Base-by-base conservation (phyloP, 1,140 invertebrate species). In the Ganaspis sp. region DNA sequence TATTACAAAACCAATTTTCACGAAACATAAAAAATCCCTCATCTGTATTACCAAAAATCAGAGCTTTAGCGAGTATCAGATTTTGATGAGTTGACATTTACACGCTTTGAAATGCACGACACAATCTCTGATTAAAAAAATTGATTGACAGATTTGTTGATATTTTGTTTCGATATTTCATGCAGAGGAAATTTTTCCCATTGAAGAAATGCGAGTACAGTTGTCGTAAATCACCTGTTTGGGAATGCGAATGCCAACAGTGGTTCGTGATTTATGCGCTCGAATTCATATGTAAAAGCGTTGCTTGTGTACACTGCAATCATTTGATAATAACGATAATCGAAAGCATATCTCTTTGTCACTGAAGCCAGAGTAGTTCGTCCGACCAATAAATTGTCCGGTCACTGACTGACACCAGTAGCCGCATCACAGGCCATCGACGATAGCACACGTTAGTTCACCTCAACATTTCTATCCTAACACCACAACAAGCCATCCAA, bases 261-360 rank as follows among this genome's bases (percentile, higher is more conserved):
- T 8, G 23, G 12, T 34, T 64, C 12, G 15, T 64, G 23, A 64
- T 64, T 64, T 29, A 64, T 64, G 26, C 23, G n/a, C 23, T n/a
- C 12, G 58, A 64, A 9, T 64, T 34, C 12, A 34, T 64, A 26
- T 34, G 12, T n/a, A 64, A 64, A 64, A n/a, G 58, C 2, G 9
- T 58, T 26, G 9, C 19, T 58, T 58, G 54, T 29, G 54, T 58
- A 29, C 26, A n/a, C 12, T n/a, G 21, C 58, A 64, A 64, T 64
- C 58, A 64, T 64, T 64, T 64, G 58, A 64, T 64, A 64, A 64
- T 64, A 64, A 64, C 26, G 58, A 64, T 64, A 64, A 64, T 64
- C 58, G 58, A 64, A 64, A 64, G 58, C 58, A 64, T 64, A 29
- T 64, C 58, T 64, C 58, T 64, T 64, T 64, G 23, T 64, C 58